Percentiles rank a stretch among this genome's conserved stretches.
Evolutionary conservation across 2,113 vertebrate genomes (phyloP).

Genomic region (zebrafish (Danio rerio)): GRCz12tu NC_133190.1:30476001-30476500

Average conservation of each 20-base stretch:
- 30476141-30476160: constrained; percentile 62
- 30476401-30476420: constrained; percentile 66
- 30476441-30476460: constrained; percentile 69
- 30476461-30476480: constrained; percentile 58
- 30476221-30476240: constrained; percentile 74
- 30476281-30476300: constrained; percentile 73
- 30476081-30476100: constrained; percentile 72
- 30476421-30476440: constrained; percentile 62
- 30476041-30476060: constrained; percentile 76
- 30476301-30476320: constrained; percentile 80
- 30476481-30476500: not conserved
- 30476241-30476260: constrained; percentile 74
- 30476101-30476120: constrained; percentile 73
- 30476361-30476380: constrained; percentile 64
- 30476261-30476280: constrained; percentile 80
- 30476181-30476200: constrained; percentile 69
- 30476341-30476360: constrained; percentile 76
- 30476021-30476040: constrained; percentile 76
- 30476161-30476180: constrained; percentile 61
- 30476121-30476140: constrained; percentile 72
- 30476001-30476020: constrained; percentile 68
- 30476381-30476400: constrained; percentile 65
- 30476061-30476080: constrained; percentile 67
- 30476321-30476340: constrained; percentile 80
- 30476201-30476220: constrained; percentile 71